These are phyloP conservation scores for Hipposideros armiger DNA, from an alignment of 2,113 vertebrate species.

Conservation along the genomic window DNA sequence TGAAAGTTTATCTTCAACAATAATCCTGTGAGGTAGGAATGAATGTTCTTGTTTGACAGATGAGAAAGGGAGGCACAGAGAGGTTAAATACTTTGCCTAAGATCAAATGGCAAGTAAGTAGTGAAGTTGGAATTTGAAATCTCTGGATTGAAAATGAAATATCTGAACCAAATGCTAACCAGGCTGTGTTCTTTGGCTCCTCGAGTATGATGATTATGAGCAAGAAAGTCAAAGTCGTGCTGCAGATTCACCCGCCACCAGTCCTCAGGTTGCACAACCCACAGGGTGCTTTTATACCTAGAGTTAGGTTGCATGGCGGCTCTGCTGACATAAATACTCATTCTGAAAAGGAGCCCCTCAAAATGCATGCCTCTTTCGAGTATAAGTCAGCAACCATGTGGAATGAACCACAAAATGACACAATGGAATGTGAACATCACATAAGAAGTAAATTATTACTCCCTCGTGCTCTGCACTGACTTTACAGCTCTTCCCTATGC, in stretches of 20 bases:
- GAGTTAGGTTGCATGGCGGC: background rate
- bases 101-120: conserved; percentile 28
- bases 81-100: background rate
- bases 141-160: conserved; percentile 42
- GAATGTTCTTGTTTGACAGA: background rate
- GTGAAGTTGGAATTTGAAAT: background rate
- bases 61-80: background rate
- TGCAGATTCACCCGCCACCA: background rate
- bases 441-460: background rate
- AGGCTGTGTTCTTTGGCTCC: background rate
- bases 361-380: background rate
- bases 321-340: background rate
- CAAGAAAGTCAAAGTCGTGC: background rate
- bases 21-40: background rate
- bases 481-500: background rate
- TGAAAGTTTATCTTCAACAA: background rate
- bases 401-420: conserved; percentile 38
- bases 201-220: background rate
- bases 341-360: background rate
- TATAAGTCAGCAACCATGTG: background rate
- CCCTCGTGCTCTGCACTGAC: background rate
- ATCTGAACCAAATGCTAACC: background rate
- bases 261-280: background rate
- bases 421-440: background rate
- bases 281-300: background rate